A percentile compares a stretch with the other conserved stretches of the same genome.
These are phyloP conservation scores for Microtus richardsoni DNA, from an alignment of 2,113 vertebrate species.

Conservation along the genomic window DNA sequence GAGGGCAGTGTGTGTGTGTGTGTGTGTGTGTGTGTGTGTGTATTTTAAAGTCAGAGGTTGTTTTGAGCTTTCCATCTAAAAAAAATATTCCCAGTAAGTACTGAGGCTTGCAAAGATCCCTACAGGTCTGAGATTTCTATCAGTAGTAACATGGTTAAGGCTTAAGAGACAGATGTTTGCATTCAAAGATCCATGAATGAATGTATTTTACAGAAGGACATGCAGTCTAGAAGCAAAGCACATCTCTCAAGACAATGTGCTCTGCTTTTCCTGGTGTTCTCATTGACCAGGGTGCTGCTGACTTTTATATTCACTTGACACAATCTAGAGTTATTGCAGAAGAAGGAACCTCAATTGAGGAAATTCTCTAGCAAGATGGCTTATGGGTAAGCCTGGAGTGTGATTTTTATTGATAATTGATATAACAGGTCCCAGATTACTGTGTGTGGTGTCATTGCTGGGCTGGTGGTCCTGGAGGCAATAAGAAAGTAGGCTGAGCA, in stretches of 20 bases:
- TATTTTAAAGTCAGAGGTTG: neutral
- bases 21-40: neutral
- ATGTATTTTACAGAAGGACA: neutral
- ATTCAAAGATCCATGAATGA: neutral
- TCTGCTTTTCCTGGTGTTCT: neutral
- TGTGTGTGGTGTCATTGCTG: neutral
- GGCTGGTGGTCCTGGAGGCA: neutral
- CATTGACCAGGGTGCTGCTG: neutral
- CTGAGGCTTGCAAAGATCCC: neutral
- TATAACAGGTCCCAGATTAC: neutral
- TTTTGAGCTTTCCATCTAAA: neutral
- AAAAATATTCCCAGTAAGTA: neutral
- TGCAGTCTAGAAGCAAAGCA: neutral
- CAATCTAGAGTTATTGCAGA: neutral
- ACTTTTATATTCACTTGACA: neutral
- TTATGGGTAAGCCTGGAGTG: neutral
- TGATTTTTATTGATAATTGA: neutral
- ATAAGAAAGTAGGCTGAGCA: neutral
- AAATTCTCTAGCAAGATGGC: neutral
- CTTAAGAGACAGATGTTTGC: neutral
- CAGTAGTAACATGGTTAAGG: neutral
- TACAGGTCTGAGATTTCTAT: neutral
- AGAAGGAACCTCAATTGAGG: neutral
- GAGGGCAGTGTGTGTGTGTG: neutral
- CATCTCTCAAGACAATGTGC: too few relatives aligned